Conservation (phyloP, 2,113 vertebrate species). For the Cichladusa arquata region DNA sequence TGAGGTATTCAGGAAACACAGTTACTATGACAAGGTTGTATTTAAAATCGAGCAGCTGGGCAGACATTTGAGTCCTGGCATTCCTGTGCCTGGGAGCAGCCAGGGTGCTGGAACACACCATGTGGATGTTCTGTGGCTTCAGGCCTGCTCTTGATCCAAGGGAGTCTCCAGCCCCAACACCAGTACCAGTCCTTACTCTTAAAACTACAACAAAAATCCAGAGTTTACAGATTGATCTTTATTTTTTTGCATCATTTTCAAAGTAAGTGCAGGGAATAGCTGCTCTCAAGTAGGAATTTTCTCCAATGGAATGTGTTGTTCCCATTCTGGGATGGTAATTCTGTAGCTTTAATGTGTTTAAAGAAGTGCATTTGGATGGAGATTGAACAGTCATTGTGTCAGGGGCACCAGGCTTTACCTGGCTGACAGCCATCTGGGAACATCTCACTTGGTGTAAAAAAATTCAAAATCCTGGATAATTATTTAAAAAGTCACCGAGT, state of each 20-base stretch:
- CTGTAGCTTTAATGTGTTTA: neutral
- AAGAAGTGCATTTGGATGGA: neutral
- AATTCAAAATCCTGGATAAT: neutral
- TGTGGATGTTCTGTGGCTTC: rapidly evolving
- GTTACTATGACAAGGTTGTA: neutral
- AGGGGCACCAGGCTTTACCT: neutral
- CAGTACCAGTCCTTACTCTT: neutral
- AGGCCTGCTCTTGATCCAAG: neutral
- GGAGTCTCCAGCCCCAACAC: neutral
- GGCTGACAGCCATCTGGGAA: neutral
- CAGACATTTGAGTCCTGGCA: neutral
- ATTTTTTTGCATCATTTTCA: rapidly evolving
- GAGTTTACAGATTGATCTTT: rapidly evolving
- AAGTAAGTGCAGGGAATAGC: neutral
- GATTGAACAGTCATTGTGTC: neutral
- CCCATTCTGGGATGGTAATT: neutral
- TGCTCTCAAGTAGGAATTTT: neutral
- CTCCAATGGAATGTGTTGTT: neutral
- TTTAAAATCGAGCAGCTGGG: neutral
- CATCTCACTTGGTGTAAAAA: neutral
- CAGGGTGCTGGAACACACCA: rapidly evolving
- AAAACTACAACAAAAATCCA: neutral
- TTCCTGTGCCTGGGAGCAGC: neutral
- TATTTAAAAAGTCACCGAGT: rapidly evolving
- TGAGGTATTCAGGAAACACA: neutral